Base-by-base conservation (phyloP, 1,140 invertebrate genomes). In the Procambarus clarkii region DNA sequence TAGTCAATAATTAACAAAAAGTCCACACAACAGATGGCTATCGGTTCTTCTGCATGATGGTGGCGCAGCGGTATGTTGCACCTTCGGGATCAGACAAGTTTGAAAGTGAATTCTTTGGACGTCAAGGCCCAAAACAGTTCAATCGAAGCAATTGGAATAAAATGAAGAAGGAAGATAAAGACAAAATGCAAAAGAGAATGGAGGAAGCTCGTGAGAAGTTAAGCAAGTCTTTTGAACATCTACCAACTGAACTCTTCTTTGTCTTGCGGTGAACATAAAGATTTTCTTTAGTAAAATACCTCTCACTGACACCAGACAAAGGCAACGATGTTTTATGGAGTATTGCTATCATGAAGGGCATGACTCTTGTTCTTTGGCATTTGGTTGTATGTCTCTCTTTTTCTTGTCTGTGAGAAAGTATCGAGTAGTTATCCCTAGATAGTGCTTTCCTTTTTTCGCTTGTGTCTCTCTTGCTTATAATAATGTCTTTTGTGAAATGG, bases 1-100 rank as follows among this genome's bases (percentile, higher is more conserved):
- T 5, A 64, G 3, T 21, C 13, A 11, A 18, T 64, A 21, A 21
- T 64, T 21, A 64, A 21, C 13, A 18, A 21, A 64, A 5, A 64
- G 60, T 64, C 13, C 60, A 74, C 34, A 34, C 69, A 74, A 77
- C 85, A 87, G 85, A 87, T 93, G 93, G 94, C 85, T 95, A 95
- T 91, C 93, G 94, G 15, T 93, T 95, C 83, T 95, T 95, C 92
- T 94, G 94, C 89, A 94, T 94, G 88, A 94, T 94, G 44, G 91
- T 95, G 21, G 93, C 93, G 9, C 94, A 94, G 91, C 93, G 94
- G 54, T 95, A 94, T 86, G 91, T 94, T 44, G 85, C 89, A 58
- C 93, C 92, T 21, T 71, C 74, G n/a, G 92, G 89, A 46, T 91
- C 88, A 46, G 46, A 71, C 74, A 74, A 91, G 58, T 44, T 48